Conservation (phyloP, 2,888 invertebrate species). For the Hemithea aestivaria region DNA sequence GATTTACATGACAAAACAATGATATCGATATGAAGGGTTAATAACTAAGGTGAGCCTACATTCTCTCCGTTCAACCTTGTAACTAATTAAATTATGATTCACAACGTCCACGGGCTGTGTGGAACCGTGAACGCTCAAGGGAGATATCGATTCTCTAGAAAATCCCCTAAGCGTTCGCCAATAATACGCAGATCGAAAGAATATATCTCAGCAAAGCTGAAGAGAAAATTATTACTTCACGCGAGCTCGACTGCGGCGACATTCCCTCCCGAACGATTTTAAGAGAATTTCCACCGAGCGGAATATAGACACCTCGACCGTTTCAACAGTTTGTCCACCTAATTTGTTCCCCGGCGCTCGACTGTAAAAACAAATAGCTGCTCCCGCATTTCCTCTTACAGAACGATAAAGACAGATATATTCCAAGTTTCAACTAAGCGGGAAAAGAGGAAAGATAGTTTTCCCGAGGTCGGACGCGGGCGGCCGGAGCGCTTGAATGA, state of each 20-base stretch:
- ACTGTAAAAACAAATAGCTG: slow-evolving; percentile 77
- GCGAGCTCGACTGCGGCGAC: slow-evolving; percentile 59
- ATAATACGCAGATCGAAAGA: slow-evolving; percentile 58
- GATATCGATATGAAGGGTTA: slow-evolving; percentile 1
- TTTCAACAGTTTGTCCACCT: slow-evolving; percentile 78
- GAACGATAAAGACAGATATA: slow-evolving; percentile 63
- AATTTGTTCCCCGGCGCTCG: slow-evolving; percentile 76
- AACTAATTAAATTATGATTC: too few relatives aligned
- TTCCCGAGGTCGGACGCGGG: slow-evolving; percentile 41
- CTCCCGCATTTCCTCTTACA: slow-evolving; percentile 62
- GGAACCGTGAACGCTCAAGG: slow-evolving; percentile 27
- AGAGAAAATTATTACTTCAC: slow-evolving; percentile 68
- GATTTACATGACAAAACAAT: slow-evolving; percentile 2
- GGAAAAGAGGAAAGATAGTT: slow-evolving; percentile 59
- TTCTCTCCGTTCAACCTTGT: too few relatives aligned
- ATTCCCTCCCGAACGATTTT: slow-evolving; percentile 56
- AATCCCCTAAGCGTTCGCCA: slow-evolving; percentile 52
- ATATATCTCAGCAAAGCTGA: slow-evolving; percentile 52
- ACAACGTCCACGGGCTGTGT: background rate
- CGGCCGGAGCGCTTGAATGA: slow-evolving; percentile 63
- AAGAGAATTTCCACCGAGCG: slow-evolving; percentile 65
- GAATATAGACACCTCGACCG: slow-evolving; percentile 75
- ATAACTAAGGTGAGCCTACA: background rate
- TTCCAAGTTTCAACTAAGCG: slow-evolving; percentile 48
- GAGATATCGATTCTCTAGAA: slow-evolving; percentile 43